These are phyloP conservation scores for Psix sp. DNA, from an alignment of 1,140 invertebrate genomes.

Conservation along the genomic window DNA sequence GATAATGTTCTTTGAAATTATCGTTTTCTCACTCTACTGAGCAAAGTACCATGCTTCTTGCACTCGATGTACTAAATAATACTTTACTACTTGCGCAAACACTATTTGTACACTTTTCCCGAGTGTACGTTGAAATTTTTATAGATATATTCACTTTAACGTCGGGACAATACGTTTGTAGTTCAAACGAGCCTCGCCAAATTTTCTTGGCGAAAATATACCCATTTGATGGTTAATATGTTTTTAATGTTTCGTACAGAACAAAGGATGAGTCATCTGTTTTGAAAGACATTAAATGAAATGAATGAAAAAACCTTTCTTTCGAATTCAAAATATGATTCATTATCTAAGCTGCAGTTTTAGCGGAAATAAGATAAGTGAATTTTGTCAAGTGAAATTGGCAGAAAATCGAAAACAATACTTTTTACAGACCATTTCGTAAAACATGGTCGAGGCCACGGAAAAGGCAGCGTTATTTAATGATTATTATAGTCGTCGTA, in stretches of 20 bases:
- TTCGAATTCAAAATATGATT: too few species aligned
- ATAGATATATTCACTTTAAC: conserved; percentile 16
- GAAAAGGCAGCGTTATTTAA: too few species aligned
- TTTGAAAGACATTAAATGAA: too few species aligned
- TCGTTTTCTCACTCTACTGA: conserved; percentile 17
- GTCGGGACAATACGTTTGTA: conserved; percentile 4
- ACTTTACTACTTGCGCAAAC: conserved; percentile 5
- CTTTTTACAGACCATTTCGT: too few species aligned
- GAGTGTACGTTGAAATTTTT: conserved; percentile 7
- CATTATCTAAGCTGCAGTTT: too few species aligned
- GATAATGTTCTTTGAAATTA: conserved; percentile 16
- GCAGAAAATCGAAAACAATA: too few species aligned
- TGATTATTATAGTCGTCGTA: too few species aligned
- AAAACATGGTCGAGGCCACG: too few species aligned
- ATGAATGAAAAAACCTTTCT: too few species aligned
- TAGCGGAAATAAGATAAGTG: too few species aligned
- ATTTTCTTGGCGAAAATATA: not conserved
- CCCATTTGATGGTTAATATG: not conserved
- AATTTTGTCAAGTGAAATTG: too few species aligned
- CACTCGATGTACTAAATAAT: conserved; percentile 7
- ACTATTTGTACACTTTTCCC: conserved; percentile 1
- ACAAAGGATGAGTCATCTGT: too few species aligned
- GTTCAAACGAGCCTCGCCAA: conserved; percentile 1
- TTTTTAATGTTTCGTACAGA: not conserved
- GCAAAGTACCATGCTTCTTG: not conserved